Evolutionary conservation across 2,888 invertebrate species (phyloP).

Genomic region (Andrena marginata): DNA sequence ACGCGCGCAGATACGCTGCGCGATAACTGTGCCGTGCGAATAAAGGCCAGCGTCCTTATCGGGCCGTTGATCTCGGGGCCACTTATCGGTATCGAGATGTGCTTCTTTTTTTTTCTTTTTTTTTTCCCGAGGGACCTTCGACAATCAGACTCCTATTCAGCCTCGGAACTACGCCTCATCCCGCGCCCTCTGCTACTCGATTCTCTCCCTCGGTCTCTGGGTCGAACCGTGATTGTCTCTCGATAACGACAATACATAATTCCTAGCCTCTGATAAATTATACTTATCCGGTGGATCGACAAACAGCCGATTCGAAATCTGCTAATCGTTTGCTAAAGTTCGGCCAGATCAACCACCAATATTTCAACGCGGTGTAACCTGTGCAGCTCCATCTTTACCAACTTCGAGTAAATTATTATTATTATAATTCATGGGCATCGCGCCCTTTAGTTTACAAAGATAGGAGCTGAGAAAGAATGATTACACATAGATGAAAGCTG

Average conservation of each 20-base stretch:
- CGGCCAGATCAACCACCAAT: too few relatives aligned
- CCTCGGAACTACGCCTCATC: background rate
- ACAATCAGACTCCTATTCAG: conserved; percentile 6
- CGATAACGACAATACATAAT: background rate
- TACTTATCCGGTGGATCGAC: background rate
- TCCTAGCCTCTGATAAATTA: background rate
- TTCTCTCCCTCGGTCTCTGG: background rate
- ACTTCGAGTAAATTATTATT: too few relatives aligned
- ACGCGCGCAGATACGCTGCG: conserved; percentile 46
- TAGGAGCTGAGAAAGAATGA: too few relatives aligned
- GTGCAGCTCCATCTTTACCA: too few relatives aligned
- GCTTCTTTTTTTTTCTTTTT: conserved; percentile 7
- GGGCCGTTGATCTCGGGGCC: conserved; percentile 47
- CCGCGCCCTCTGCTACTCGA: background rate
- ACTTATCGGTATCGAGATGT: conserved; percentile 53
- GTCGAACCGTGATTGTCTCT: background rate
- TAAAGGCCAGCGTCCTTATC: conserved; percentile 54
- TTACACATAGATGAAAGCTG: too few relatives aligned
- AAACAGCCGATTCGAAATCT: background rate
- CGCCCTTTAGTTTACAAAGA: too few relatives aligned
- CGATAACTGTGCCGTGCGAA: conserved; percentile 40
- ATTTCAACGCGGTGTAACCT: too few relatives aligned
- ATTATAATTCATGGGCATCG: too few relatives aligned
- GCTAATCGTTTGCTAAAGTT: background rate
- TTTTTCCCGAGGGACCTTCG: background rate